Evolutionary conservation across 1,140 invertebrate genomes (phyloP).

Genomic region (Hyposmocoma kahamanoa): DNA sequence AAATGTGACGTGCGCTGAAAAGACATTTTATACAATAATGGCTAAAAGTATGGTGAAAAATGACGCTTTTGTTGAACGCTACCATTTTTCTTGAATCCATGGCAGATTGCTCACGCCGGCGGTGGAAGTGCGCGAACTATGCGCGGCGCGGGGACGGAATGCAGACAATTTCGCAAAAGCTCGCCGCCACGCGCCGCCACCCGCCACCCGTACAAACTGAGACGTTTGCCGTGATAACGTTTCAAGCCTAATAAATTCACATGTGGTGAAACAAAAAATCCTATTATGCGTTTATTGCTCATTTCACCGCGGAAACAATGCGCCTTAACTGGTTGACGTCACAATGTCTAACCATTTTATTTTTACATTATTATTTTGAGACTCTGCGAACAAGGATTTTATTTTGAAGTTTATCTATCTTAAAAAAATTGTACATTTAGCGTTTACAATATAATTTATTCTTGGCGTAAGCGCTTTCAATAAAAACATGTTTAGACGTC

Average conservation of each 20-base stretch:
- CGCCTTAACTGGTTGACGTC: too few relatives aligned
- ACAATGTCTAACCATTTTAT: too few relatives aligned
- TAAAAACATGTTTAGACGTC: conserved; percentile 61
- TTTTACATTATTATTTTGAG: too few relatives aligned
- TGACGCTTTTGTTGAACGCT: too few relatives aligned
- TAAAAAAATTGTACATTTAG: not conserved
- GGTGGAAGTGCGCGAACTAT: conserved; percentile 38
- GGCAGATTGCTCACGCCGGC: conserved; percentile 1
- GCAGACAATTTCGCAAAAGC: conserved; percentile 56
- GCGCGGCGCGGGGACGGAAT: conserved; percentile 38
- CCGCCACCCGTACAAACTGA: too few relatives aligned
- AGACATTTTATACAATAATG: too few relatives aligned
- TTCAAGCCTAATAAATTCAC: conserved; percentile 56
- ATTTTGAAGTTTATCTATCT: too few relatives aligned
- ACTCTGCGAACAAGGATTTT: too few relatives aligned
- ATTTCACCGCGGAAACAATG: conserved; percentile 2
- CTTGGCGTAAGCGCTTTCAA: conserved; percentile 34
- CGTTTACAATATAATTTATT: conserved; percentile 10
- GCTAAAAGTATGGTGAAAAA: too few relatives aligned
- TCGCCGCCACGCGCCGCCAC: too few relatives aligned
- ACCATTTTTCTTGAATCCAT: conserved; percentile 3
- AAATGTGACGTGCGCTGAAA: too few relatives aligned
- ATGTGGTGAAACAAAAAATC: conserved; percentile 35
- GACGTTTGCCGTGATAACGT: conserved; percentile 46
- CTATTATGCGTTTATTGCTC: conserved; percentile 28